phyloP scores from a whole-genome alignment of 2,888 invertebrate species.

The Tachina fera region DNA sequence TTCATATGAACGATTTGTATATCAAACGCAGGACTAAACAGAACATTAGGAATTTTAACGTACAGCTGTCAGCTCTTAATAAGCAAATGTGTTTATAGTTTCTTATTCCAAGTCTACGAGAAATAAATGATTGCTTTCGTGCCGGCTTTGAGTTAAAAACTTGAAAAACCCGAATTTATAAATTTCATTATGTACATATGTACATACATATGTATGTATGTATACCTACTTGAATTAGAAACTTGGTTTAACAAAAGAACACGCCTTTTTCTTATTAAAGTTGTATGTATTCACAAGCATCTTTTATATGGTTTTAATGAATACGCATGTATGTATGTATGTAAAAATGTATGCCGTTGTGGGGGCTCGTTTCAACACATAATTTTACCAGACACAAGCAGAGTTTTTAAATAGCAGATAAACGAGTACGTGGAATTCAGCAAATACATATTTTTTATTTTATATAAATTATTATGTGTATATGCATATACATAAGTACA shows the following conservation, averaged over 20 bases:
- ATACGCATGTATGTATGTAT: neutral
- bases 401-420: neutral
- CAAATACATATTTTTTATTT: neutral
- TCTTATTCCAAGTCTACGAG: neutral
- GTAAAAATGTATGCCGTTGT: neutral
- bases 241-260: conserved; percentile 11
- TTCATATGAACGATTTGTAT: no score
- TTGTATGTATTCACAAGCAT: neutral
- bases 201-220: no score
- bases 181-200: neutral
- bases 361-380: conserved; percentile 52
- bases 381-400: neutral
- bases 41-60: neutral
- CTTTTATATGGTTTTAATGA: neutral
- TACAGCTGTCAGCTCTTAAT: neutral
- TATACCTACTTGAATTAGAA: neutral
- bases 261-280: conserved; percentile 24
- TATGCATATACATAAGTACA: neutral
- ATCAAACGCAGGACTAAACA: neutral
- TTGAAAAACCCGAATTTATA: neutral
- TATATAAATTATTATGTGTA: neutral
- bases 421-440: conserved; percentile 22
- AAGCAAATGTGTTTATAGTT: neutral
- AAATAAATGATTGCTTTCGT: no score
- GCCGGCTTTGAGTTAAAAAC: neutral